Evolutionary conservation across 2,888 invertebrate genomes (phyloP), one percentile per base, ranked within the genome.

Genomic region (Halictus ligatus): DNA sequence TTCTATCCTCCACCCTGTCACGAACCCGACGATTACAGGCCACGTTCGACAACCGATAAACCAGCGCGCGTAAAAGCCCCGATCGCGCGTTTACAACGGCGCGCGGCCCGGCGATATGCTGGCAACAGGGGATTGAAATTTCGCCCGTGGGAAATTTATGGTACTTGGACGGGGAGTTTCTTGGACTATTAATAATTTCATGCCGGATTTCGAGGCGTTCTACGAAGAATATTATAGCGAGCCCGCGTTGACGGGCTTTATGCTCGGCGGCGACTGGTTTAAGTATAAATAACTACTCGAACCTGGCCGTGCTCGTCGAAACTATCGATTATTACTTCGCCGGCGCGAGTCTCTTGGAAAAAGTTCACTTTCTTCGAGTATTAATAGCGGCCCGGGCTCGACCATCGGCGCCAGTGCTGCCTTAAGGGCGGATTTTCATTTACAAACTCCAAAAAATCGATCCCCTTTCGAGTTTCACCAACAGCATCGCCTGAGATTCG

Each of bases 121-220:
- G 58, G 5, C 72, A 18, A 46, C 50, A 64, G 72, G 73, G 40
- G 67, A 69, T 43, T 60, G 77, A 78, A 71, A 78, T 82, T 84
- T 75, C 50, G 78, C 25, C 43, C 69, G 29, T 48, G 15, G 69
- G n/a, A 78, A 81, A 81, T 84, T 84, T 71, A 78, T 58, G 81
- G 13, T 15, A 60, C 50, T 40, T 58, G 78, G 43, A 15, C 13
- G 58, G 29, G 29, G 64, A 78, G 73, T 60, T 58, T 74, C 67
- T 54, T 29, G 35, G 15, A 58, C 74, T 77, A 48, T 78, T 75
- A 82, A 84, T 71, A 84, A 84, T 82, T 29, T 40, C 50, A 43
- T 21, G 60, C 21, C 60, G 58, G 40, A 35, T 54, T 84, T 69
- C 40, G n/a, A 40, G 50, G 29, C 46, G n/a, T 69, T 40, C 50